Evolutionary conservation across 2,797 vertebrate species (phyloP), one percentile per base, ranked within the genome.

Genomic region (Hydrolagus colliei): DNA sequence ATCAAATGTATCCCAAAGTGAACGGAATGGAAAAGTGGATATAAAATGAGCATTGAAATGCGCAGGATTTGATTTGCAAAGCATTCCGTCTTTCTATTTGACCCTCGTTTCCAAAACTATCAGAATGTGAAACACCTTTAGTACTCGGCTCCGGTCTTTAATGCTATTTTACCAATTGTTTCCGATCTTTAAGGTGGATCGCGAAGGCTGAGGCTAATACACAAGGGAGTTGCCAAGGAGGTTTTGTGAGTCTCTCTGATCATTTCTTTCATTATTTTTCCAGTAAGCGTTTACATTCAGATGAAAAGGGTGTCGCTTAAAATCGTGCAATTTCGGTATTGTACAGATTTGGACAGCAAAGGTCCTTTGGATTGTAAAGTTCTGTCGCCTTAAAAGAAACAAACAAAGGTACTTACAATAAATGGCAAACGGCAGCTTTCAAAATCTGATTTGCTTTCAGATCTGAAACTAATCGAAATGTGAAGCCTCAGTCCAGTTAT

Each of bases 221-320:
- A 87, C 86, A 86, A 87, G 85, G 87, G 86, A 86, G 76, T 87
- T 86, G 63, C 85, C 79, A 86, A 61, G 72, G 73, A 88, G 87
- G 20, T 77, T n/a, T 41, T 32, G 32, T 20, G 41, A 84, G 10
- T 68, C 79, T 65, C 52, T 20, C 63, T 84, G 67, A 8, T 67
- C 35, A 84, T 71, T 14, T 35, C 41, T 71, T 77, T 16, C 2
- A 10, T 18, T 18, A 59, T 76, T 59, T 18, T 4, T 1, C 32
- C 41, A 59, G 61, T 59, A 9, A 20, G 20, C 61, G 59, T 77
- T 35, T 61, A 77, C n/a, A 20, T 59, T 20, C 20, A 74, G 18
- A 32, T 16, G 18, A 59, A 77, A 77, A 77, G 35, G 52, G 59
- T 59, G 75, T 77, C 59, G 35, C n/a, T 13, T 52, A 10, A 77